phyloP scores from a whole-genome alignment of 1,140 invertebrate species.

The Centruroides sculpturatus region DNA sequence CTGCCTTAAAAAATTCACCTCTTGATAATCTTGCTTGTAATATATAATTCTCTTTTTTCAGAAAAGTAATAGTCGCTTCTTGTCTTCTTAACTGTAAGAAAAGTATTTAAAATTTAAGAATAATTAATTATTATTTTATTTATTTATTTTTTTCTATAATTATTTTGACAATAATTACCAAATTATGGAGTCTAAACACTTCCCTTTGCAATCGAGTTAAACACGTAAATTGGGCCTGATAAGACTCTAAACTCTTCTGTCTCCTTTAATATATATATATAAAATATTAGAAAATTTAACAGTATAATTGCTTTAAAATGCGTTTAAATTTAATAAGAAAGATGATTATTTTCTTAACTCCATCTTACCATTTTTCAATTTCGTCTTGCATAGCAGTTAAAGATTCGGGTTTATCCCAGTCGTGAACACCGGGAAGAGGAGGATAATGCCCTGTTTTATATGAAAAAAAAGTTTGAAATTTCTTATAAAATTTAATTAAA shows the following conservation, averaged over 20 bases:
- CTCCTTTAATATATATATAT: slow-evolving; percentile 23
- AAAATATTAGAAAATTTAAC: not conserved
- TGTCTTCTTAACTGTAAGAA: slow-evolving; percentile 12
- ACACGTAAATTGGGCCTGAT: slow-evolving; percentile 27
- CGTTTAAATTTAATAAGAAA: too few relatives aligned
- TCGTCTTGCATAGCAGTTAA: slow-evolving; percentile 22
- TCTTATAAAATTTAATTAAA: not conserved
- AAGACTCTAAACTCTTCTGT: slow-evolving; percentile 26
- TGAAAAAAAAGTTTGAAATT: not conserved
- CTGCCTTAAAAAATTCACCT: slow-evolving; percentile 3
- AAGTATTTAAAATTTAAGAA: not conserved
- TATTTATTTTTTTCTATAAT: not conserved
- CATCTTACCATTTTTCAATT: slow-evolving; percentile 22
- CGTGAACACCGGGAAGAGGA: slow-evolving; percentile 8
- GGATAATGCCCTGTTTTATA: slow-evolving; percentile 12
- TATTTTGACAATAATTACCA: slow-evolving; percentile 18
- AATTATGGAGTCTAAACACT: slow-evolving; percentile 24
- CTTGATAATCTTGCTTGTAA: slow-evolving; percentile 14
- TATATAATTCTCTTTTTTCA: slow-evolving; percentile 17
- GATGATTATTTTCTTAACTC: too few relatives aligned
- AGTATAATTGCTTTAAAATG: not conserved
- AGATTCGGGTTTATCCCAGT: slow-evolving; percentile 16
- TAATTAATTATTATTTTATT: not conserved
- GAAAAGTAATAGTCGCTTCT: slow-evolving; percentile 16
- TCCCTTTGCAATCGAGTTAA: slow-evolving; percentile 26